Evolutionary conservation across 1,140 invertebrate genomes (phyloP), one percentile per base, ranked within the genome.

Genomic region (Zaprionus ghesquierei): DNA sequence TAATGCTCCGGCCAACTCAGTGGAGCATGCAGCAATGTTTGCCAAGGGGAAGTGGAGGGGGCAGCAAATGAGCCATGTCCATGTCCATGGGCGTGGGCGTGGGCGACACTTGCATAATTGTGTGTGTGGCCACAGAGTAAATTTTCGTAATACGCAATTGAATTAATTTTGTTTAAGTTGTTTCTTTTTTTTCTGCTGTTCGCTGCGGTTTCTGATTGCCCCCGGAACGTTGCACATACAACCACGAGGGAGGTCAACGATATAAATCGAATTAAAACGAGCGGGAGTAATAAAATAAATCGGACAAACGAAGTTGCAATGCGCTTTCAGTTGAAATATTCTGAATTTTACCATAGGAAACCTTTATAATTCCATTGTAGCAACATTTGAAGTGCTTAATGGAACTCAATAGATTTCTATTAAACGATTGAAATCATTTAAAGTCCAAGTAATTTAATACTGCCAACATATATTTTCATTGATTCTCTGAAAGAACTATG

Each of bases 31-130:
- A 89, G 80, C 68, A 46, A 41, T 59, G 69, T 56, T 58, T 29
- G 54, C 10, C 15, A n/a, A 0, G 35, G 0, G 13, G 41, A 22
- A 5, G n/a, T 5, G n/a, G 41, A 20, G 56, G 72, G 78, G 70
- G 51, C 69, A 62, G 55, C 82, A 81, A 86, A 86, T 86, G 82
- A 86, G 79, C 71, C 82, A 82, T 86, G 71, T 63, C 81, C 66
- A 15, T 44, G 73, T 68, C 33, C 46, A 38, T 49, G 15, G 58
- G 27, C 6, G 41, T 33, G 56, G 65, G 27, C 50, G 35, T 66
- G 50, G 60, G 62, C 81, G 72, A 77, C 82, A 89, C 84, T 89
- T 80, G 84, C 84, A 89, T 89, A 89, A 89, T 84, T 89, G 77
- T 75, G 77, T 75, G 77, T 62, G 64, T 62, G 69, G 55, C 69